Conservation (phyloP, 2,888 invertebrate species). For the Sarcophaga subvicina region DNA sequence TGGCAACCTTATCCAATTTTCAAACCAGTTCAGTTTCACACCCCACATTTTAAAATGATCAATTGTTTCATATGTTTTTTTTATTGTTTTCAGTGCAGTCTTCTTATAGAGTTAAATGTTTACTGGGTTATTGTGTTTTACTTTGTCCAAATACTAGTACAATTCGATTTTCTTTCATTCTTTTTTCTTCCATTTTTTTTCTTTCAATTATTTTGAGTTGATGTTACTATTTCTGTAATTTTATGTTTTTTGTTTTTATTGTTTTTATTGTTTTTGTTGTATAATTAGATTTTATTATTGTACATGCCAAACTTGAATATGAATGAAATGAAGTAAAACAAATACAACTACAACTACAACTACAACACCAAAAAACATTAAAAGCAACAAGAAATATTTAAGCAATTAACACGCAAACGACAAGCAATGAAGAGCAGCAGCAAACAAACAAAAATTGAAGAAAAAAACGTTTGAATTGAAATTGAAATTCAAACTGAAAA, state of each 20-base stretch:
- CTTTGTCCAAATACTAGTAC: background rate
- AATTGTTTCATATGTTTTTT: too few relatives aligned
- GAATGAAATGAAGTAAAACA: conserved; percentile 35
- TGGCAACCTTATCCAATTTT: too few relatives aligned
- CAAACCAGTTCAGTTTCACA: too few relatives aligned
- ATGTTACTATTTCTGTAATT: conserved; percentile 29
- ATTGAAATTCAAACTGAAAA: conserved; percentile 22
- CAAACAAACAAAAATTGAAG: background rate
- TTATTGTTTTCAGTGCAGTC: too few relatives aligned
- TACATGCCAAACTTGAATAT: conserved; percentile 51
- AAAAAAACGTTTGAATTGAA: background rate
- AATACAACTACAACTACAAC: background rate
- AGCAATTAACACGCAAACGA: conserved; percentile 65
- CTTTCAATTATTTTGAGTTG: background rate
- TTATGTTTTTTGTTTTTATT: conserved; percentile 1
- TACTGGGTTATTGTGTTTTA: background rate
- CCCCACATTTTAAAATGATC: too few relatives aligned
- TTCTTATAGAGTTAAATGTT: background rate
- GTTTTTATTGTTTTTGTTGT: conserved; percentile 24
- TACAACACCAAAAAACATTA: background rate
- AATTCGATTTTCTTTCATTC: background rate
- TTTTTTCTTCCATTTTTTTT: background rate
- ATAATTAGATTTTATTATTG: conserved; percentile 64
- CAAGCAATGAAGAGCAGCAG: background rate
- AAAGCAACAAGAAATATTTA: conserved; percentile 39